Evolutionary conservation across 2,888 invertebrate genomes (phyloP), one percentile per base, ranked within the genome.

Genomic region (Hypselothyrea guttata): DNA sequence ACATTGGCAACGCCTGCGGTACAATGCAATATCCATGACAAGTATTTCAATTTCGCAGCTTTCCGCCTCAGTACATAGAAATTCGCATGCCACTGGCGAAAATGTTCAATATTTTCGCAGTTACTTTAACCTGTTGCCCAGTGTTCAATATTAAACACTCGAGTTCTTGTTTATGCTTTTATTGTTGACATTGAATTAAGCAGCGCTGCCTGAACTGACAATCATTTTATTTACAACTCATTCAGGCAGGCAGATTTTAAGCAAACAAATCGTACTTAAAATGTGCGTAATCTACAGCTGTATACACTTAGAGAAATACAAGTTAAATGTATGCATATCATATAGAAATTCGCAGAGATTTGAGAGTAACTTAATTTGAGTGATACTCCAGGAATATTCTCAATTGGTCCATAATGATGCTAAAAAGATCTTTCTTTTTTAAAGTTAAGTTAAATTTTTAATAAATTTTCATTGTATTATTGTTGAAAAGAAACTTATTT

Each of bases 11-110:
- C 15, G 62, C 47, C 51, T 34, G 55, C 42, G 57, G 54, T 44
- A 47, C 51, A 57, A 44, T 47, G 57, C 65, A 61, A 60, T 56
- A 62, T 55, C 59, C 53, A 54, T 58, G 56, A 56, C 51, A 61
- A 63, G 63, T 60, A 74, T 66, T 77, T 63, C 75, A 58, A 61
- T 74, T 77, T 65, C 61, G 56, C 64, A n/a, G 59, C 68, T 72
- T 75, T 61, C 66, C 64, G 54, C 81, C 34, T 71, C 71, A 65
- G 54, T 61, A 61, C 52, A 54, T 55, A 31, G 52, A 61, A 52
- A 81, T 68, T 77, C 55, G 63, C 58, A 48, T 55, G 78, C 71
- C 75, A 51, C 38, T 48, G 46, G 71, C 55, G 33, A 33, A 45
- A 54, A 56, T 60, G 46, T 47, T 30, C 53, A 53, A 60, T 57